Evolutionary conservation across 2,113 vertebrate species (phyloP).

Genomic region (Aepyceros melampus): DNA sequence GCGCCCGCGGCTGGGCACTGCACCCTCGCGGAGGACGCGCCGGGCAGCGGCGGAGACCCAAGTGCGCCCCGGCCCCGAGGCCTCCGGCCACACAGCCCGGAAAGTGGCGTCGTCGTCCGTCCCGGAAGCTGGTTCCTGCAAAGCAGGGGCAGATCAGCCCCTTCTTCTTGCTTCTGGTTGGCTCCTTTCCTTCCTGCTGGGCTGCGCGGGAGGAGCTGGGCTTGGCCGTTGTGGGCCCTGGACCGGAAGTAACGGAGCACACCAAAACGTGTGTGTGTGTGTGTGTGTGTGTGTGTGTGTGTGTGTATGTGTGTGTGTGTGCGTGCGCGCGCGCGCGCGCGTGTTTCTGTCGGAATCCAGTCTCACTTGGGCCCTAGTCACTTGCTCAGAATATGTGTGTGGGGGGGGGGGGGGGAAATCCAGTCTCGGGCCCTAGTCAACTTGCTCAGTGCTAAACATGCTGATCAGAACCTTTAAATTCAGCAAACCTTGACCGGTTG

Average conservation of each 20-base stretch:
- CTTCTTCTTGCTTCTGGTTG: background rate
- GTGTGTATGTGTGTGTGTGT: background rate
- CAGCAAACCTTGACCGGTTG: background rate
- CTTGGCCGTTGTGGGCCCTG: accelerated
- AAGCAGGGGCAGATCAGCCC: background rate
- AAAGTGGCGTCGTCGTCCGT: accelerated
- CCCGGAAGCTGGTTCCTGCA: background rate
- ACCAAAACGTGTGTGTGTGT: background rate
- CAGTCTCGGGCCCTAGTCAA: too few relatives aligned
- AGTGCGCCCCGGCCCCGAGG: accelerated
- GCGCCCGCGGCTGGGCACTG: background rate
- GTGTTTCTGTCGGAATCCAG: background rate
- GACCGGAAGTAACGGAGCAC: too few relatives aligned
- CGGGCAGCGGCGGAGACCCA: accelerated
- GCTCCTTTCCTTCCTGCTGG: background rate
- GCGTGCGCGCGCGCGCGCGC: accelerated
- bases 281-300: background rate
- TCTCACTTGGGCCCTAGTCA: background rate
- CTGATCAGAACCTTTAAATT: background rate
- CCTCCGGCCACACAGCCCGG: accelerated
- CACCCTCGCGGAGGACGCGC: background rate
- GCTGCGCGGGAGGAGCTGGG: background rate
- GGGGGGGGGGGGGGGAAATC: too few relatives aligned
- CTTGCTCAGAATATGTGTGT: too few relatives aligned
- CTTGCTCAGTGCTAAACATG: background rate